Evolutionary conservation across 2,888 invertebrate genomes (phyloP), one percentile per base, ranked within the genome.

Genomic region (Tachina lurida): DNA sequence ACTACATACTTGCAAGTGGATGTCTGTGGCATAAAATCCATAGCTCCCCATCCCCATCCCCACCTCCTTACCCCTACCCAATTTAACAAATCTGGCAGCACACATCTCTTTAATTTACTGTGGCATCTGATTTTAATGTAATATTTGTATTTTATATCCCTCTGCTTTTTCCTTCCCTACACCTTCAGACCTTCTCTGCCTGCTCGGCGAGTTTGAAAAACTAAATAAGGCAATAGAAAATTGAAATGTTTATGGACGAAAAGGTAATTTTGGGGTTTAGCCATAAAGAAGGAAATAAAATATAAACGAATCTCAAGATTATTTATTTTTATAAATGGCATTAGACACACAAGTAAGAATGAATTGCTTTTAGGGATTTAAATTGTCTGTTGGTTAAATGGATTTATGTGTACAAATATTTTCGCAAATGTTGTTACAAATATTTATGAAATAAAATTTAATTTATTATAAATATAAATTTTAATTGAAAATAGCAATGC

Each of bases 261-360:
- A 75, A 75, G 52, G 68, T 45, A 70, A 62, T 70, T 70, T 75
- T 68, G 79, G 79, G 54, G 60, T 68, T 75, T 75, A 73, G n/a
- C 54, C 67, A 56, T 45, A 80, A 70, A 39, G 19, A 63, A 68
- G 63, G 17, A 74, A 73, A 80, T 73, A 71, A 80, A 76, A 70
- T 67, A 62, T 63, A 81, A 85, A 74, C 77, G 77, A 85, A 74
- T 85, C 77, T 77, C 49, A 15, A 45, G 77, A 77, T 81, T 85
- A 85, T 74, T 77, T 81, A 80, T 68, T 71, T 63, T 62, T 60
- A 10, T 67, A 65, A 81, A 81, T 81, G 74, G 52, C 81, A 52
- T 60, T 74, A 58, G 74, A 60, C 10, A 60, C 10, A 60, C 43
- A 71, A 73, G 47, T 47, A 41, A 80, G 41, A 67, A 52, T 58